Percentiles rank a stretch among this genome's conserved stretches.
These are phyloP conservation scores for Eristalis tenax DNA, from an alignment of 2,888 invertebrate species.

Conservation along the genomic window DNA sequence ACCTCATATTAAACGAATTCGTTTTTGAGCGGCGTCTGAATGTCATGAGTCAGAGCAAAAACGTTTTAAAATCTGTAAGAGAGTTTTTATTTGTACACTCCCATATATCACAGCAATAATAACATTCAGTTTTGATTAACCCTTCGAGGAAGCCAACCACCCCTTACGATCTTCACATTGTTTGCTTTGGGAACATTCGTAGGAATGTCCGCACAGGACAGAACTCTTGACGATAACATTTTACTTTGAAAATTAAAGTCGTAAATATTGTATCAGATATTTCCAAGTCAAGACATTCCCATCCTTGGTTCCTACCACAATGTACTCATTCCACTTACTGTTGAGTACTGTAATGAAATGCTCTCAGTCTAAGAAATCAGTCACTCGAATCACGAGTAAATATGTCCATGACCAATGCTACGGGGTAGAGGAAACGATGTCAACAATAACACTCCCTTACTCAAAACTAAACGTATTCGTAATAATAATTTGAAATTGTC, in stretches of 20 bases:
- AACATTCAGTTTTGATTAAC: background rate
- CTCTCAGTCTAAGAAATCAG: constrained; percentile 2
- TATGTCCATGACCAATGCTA: background rate
- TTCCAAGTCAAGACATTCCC: background rate
- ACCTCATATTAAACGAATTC: too few species aligned
- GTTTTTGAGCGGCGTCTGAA: too few species aligned
- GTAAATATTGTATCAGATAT: background rate
- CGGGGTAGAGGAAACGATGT: background rate
- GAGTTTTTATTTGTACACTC: too few species aligned
- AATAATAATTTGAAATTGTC: constrained; percentile 56
- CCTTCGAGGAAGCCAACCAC: too few species aligned
- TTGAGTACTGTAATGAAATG: background rate
- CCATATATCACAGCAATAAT: background rate
- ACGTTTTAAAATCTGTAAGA: too few species aligned
- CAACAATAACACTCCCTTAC: constrained; percentile 13
- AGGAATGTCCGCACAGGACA: background rate
- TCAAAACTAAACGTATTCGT: constrained; percentile 38
- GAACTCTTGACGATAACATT: background rate
- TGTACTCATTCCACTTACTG: background rate
- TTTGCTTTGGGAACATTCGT: background rate
- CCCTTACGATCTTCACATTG: background rate
- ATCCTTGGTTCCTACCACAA: background rate
- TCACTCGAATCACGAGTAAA: constrained; percentile 19
- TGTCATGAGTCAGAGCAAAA: too few species aligned
- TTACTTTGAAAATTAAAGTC: background rate